Base-by-base conservation (phyloP, 2,797 vertebrate species). In the Silurus lanzhouensis region DNA sequence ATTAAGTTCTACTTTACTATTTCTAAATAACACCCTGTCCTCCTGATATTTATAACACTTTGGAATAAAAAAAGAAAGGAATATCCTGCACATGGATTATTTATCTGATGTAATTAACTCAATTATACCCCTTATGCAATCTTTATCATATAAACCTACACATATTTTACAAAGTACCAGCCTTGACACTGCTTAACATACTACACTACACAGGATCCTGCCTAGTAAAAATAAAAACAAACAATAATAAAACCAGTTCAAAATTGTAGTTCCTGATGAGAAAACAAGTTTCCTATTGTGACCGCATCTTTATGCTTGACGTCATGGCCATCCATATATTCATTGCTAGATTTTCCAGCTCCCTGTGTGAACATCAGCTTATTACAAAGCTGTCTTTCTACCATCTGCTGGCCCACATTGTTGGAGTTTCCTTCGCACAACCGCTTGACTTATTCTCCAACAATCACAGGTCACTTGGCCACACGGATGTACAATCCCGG, bases 381-480 rank as follows among this genome's bases (percentile, higher is more conserved):
- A 46, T 86, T 86, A 88, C 86, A 88, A 90, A 88, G 84, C 66
- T 88, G 86, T 86, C 85, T 88, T 89, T 88, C 83, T 83, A 86
- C 87, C 89, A 90, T 91, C 90, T 89, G 91, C 82, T 83, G 44
- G 87, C 74, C 82, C 85, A 83, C 86, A 91, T 90, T 88, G 87
- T 90, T 91, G 82, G 86, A 86, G 86, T 86, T 90, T 90, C 86
- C 88, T 89, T 88, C 84, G 89, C 85, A 87, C 75, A 76, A 71
- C 86, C 52, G 79, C 76, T 60, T 84, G 83, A 88, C 88, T 86
- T 84, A 88, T 87, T 88, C 77, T 55, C 8, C 38, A 90, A 90
- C 88, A 89, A 90, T 89, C 81, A 80, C 17, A 22, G 88, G 88
- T 88, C 88, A 87, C 70, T 88, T 71, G 84, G 87, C 74, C 86